Conservation (phyloP, 2,888 invertebrate genomes). For the Oscheius sp. region DNA sequence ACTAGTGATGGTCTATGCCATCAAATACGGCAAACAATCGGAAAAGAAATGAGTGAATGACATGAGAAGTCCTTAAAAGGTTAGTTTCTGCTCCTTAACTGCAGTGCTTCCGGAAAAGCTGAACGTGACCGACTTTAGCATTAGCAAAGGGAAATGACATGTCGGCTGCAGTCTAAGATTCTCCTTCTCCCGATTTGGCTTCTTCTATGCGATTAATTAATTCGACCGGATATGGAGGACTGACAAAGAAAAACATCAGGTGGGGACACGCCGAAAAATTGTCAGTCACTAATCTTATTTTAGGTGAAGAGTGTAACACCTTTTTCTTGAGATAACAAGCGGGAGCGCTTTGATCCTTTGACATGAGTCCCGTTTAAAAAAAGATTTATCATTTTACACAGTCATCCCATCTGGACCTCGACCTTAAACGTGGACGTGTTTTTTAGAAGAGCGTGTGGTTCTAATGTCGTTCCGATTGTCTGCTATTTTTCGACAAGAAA, state of each 20-base stretch:
- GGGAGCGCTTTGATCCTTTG: slow-evolving; percentile 15
- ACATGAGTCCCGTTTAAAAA: not conserved
- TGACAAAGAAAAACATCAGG: no score
- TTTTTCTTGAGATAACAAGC: slow-evolving; percentile 16
- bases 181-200: no score
- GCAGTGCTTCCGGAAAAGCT: no score
- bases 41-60: no score
- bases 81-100: no score
- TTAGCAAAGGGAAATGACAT: no score
- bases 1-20: not conserved
- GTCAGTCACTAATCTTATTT: not conserved
- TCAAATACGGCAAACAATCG: not conserved
- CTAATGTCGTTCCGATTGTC: no score
- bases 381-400: not conserved
- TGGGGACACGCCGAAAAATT: slow-evolving; percentile 9
- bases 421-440: not conserved
- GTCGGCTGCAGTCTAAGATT: no score
- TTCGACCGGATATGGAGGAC: no score
- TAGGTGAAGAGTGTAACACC: slow-evolving; percentile 17
- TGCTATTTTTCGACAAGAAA: no score
- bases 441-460: not conserved
- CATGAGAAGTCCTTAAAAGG: no score
- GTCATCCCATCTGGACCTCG: not conserved
- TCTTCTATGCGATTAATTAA: slow-evolving; percentile 4
- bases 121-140: no score